phyloP scores from a whole-genome alignment of 2,797 vertebrate genomes.

The Mycteria americana region DNA sequence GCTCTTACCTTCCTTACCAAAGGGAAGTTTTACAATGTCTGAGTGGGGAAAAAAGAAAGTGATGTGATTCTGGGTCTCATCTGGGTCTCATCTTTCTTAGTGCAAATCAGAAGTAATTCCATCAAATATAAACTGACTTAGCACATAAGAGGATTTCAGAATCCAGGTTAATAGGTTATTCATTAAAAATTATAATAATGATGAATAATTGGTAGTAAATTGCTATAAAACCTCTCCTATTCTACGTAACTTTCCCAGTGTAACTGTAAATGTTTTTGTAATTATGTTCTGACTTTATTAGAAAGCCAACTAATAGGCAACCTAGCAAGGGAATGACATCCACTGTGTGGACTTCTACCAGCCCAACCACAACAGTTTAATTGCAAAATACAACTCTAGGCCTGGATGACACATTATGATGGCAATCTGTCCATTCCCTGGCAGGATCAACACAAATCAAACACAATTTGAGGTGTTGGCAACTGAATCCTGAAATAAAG shows the following conservation, averaged over 20 bases:
- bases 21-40: background rate
- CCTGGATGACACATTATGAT: background rate
- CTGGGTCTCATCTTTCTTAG: background rate
- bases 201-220: background rate
- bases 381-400: background rate
- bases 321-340: background rate
- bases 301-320: background rate
- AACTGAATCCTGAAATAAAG: background rate
- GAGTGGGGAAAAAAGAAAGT: background rate
- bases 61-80: background rate
- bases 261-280: background rate
- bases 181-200: background rate
- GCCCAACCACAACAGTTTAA: background rate
- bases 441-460: background rate
- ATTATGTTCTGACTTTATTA: background rate
- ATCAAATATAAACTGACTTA: background rate
- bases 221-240: background rate
- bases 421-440: background rate
- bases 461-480: background rate
- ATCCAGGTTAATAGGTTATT: background rate
- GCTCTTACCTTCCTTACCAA: background rate
- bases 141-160: background rate
- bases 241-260: background rate
- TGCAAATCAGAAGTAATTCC: background rate
- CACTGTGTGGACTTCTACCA: background rate